A percentile compares a stretch with the other conserved stretches of the same genome.
Evolutionary conservation across 2,113 vertebrate species (phyloP).

Genomic region (Salvelinus sp.): DNA sequence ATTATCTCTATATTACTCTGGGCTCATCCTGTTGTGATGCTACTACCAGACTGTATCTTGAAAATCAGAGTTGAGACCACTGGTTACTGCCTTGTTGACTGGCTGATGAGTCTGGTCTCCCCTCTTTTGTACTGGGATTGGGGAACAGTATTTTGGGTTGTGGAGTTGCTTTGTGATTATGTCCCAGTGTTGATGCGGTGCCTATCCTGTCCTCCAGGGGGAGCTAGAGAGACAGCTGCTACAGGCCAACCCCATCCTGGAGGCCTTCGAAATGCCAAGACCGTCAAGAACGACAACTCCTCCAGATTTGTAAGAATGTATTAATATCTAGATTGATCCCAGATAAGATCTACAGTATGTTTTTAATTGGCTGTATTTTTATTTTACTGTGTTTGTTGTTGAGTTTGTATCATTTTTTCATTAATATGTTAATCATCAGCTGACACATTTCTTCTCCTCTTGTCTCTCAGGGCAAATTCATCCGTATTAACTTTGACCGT

Average conservation of each 20-base stretch:
- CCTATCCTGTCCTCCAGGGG: slow-evolving; percentile 73
- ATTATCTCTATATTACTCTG: too few species aligned
- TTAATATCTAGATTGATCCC: too few species aligned
- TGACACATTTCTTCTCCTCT: slow-evolving; percentile 17
- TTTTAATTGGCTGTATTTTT: background rate
- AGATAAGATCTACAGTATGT: too few species aligned
- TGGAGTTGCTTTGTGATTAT: too few species aligned
- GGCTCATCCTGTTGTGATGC: too few species aligned
- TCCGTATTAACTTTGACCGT: slow-evolving; percentile 83
- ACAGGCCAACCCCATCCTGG: slow-evolving; percentile 89
- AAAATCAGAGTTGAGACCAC: too few species aligned
- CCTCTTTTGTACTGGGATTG: too few species aligned
- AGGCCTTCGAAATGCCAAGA: slow-evolving; percentile 91
- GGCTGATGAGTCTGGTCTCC: too few species aligned
- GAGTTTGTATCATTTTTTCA: background rate
- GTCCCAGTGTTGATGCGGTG: slow-evolving; percentile 31
- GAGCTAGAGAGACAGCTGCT: slow-evolving; percentile 89
- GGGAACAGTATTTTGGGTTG: too few species aligned
- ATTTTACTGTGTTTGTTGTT: background rate
- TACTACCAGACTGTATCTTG: too few species aligned
- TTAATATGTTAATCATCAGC: background rate
- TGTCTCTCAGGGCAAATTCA: slow-evolving; percentile 79
- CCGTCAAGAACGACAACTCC: slow-evolving; percentile 90
- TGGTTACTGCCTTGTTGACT: too few species aligned
- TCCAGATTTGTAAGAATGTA: slow-evolving; percentile 84